These are phyloP conservation scores for Drosophila nigritarsus DNA, from an alignment of 2,888 invertebrate species.

Conservation along the genomic window DNA sequence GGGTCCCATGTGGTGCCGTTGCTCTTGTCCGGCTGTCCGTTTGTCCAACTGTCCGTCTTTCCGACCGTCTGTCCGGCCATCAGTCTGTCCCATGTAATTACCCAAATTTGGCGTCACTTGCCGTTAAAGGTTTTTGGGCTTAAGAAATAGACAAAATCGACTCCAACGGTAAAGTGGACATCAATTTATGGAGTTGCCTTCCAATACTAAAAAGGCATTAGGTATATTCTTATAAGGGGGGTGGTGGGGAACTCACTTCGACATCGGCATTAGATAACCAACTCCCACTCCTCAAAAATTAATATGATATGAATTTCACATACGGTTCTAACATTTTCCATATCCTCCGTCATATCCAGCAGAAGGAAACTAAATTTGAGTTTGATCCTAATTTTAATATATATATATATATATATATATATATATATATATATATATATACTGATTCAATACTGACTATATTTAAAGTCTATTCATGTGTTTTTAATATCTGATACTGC, in stretches of 20 bases:
- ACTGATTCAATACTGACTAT: not conserved
- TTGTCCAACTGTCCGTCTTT: not conserved
- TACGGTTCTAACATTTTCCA: too few species aligned
- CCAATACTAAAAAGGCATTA: slow-evolving; percentile 33
- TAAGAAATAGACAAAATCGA: slow-evolving; percentile 43
- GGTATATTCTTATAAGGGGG: not conserved
- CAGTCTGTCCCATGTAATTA: slow-evolving; percentile 65
- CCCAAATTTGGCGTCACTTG: slow-evolving; percentile 78
- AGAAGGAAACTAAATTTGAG: too few species aligned
- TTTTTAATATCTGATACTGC: not conserved
- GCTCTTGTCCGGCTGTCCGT: slow-evolving; percentile 2
- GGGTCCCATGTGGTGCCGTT: slow-evolving; percentile 53
- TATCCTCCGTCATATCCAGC: too few species aligned
- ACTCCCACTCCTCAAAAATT: not conserved
- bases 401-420: too few species aligned
- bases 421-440: too few species aligned
- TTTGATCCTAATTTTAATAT: too few species aligned
- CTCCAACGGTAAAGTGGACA: slow-evolving; percentile 61
- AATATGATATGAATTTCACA: too few species aligned
- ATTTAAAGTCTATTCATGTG: not conserved
- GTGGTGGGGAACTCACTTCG: not conserved
- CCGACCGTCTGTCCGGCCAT: slow-evolving; percentile 4
- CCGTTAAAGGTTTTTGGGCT: slow-evolving; percentile 64
- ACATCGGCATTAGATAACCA: not conserved
- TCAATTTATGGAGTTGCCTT: slow-evolving; percentile 57